Percentiles rank a stretch among this genome's conserved stretches.
phyloP scores from a whole-genome alignment of 2,113 vertebrate species.

The Mirza zaza region DNA sequence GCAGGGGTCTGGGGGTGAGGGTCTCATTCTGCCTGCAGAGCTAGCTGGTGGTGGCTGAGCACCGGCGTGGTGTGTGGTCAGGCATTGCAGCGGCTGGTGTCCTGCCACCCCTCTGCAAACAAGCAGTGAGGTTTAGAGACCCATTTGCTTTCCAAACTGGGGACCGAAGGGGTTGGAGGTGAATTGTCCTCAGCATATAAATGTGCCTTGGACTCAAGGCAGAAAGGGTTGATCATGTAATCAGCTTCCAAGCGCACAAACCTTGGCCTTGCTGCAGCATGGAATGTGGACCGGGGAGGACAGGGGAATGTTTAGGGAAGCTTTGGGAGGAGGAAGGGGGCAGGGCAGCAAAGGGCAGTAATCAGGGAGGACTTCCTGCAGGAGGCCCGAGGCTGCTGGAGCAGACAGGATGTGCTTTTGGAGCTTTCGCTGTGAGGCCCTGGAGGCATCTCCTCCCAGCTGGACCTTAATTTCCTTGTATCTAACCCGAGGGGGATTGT shows the following conservation, averaged over 20 bases:
- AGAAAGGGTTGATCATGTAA: neutral
- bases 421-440: neutral
- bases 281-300: neutral
- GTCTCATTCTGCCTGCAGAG: neutral
- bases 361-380: neutral
- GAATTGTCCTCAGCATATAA: neutral
- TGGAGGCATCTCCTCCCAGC: neutral
- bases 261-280: neutral
- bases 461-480: neutral
- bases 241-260: neutral
- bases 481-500: neutral
- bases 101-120: rapidly evolving
- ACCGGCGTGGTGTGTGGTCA: neutral
- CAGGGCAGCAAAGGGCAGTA: neutral
- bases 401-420: neutral
- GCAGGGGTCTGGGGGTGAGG: neutral
- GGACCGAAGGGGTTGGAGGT: neutral
- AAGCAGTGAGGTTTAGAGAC: neutral
- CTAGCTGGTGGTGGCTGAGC: neutral
- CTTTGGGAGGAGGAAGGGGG: neutral
- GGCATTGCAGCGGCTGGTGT: neutral
- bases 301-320: neutral
- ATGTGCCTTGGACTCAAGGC: neutral
- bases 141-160: neutral
- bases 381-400: neutral